Conservation (phyloP, 2,113 vertebrate genomes). For the Eonycteris spelaea region DNA sequence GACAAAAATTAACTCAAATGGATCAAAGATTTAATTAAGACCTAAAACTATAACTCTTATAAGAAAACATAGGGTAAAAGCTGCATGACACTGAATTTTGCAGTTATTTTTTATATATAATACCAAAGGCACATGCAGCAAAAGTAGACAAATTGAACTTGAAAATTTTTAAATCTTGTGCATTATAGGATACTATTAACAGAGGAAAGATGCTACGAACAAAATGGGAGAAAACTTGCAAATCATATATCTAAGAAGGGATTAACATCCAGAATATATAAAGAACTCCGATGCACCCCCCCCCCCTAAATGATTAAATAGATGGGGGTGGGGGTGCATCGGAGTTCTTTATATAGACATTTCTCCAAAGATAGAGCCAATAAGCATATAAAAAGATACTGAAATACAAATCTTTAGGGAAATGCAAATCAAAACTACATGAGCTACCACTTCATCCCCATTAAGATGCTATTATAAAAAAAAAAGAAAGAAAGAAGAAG, state of each 20-base stretch:
- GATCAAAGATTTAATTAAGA: background rate
- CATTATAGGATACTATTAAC: background rate
- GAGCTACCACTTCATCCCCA: background rate
- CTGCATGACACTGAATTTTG: background rate
- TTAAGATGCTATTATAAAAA: background rate
- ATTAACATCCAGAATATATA: background rate
- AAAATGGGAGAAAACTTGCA: background rate
- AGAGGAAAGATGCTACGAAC: background rate
- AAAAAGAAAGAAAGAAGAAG: too few relatives aligned
- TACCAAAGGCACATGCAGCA: background rate
- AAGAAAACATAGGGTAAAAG: background rate
- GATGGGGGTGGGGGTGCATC: too few relatives aligned
- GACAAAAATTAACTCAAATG: background rate
- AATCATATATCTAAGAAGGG: background rate
- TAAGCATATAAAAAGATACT: background rate
- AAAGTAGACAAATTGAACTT: background rate
- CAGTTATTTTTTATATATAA: background rate
- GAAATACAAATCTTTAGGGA: background rate
- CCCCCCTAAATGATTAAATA: background rate
- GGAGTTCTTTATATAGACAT: background rate
- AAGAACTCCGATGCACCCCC: background rate
- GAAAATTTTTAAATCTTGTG: background rate
- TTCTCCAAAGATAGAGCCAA: background rate
- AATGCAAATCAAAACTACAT: background rate
- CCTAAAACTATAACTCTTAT: background rate